These are phyloP conservation scores for Tipula helvola DNA, from an alignment of 2,888 invertebrate genomes.

Conservation along the genomic window DNA sequence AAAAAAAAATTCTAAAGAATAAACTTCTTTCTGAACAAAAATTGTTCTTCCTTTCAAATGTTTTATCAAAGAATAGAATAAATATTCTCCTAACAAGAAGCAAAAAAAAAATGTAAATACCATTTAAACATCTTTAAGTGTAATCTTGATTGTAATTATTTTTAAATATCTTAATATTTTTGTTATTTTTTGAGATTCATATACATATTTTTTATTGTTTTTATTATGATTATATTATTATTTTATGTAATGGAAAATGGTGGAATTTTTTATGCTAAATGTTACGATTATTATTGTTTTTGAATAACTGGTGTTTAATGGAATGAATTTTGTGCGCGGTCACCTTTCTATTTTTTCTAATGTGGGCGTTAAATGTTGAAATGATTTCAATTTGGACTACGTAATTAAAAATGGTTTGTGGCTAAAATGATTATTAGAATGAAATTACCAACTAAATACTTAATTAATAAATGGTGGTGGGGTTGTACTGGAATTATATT, in stretches of 20 bases:
- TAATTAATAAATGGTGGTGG: too few species aligned
- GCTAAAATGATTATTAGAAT: too few species aligned
- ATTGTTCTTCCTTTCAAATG: background rate
- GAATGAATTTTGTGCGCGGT: background rate
- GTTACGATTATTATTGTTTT: background rate
- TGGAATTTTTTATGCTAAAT: background rate
- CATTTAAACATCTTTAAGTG: conserved; percentile 4
- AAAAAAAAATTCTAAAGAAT: background rate
- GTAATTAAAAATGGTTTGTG: too few species aligned
- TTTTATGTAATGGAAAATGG: background rate
- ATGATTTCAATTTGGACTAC: too few species aligned
- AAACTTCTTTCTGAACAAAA: background rate
- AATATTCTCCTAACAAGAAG: background rate
- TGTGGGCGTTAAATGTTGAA: background rate
- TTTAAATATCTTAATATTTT: background rate
- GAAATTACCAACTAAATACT: too few species aligned
- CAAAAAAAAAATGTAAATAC: background rate
- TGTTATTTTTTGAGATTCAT: background rate
- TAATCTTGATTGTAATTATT: background rate
- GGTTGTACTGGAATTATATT: too few species aligned
- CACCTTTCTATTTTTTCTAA: background rate
- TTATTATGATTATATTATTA: background rate
- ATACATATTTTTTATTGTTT: background rate
- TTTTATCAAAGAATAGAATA: background rate
- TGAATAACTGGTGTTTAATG: background rate